Percentiles rank a stretch among this genome's conserved stretches.
Evolutionary conservation across 2,888 invertebrate genomes (phyloP).

Genomic region (Callinectes sapidus): DNA sequence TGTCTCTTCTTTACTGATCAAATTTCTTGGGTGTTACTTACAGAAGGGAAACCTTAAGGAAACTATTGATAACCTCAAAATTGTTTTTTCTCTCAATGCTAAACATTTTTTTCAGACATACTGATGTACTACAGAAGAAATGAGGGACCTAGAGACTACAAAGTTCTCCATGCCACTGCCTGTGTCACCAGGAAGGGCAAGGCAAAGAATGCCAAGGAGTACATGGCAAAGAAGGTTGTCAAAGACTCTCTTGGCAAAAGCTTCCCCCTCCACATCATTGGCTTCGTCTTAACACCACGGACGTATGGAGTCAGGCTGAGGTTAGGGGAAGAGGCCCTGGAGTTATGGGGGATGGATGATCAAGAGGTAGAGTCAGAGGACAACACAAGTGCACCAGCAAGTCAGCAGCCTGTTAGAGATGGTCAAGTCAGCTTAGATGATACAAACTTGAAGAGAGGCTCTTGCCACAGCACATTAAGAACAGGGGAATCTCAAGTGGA

Average conservation of each 20-base stretch:
- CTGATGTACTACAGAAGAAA: conserved; percentile 41
- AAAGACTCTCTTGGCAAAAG: conserved; percentile 74
- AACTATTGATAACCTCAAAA: neutral
- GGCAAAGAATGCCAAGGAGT: conserved; percentile 73
- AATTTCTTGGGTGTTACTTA: neutral
- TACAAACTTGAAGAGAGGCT: neutral
- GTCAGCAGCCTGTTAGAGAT: neutral
- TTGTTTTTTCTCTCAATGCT: neutral
- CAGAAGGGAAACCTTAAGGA: neutral
- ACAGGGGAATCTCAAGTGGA: neutral
- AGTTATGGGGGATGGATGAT: conserved; percentile 74
- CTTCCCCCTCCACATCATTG: conserved; percentile 74
- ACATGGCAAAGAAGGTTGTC: conserved; percentile 73
- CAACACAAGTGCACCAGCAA: neutral
- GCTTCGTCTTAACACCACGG: conserved; percentile 75
- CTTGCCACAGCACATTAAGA: neutral
- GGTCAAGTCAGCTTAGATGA: neutral
- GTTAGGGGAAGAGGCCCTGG: conserved; percentile 74
- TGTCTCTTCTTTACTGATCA: neutral
- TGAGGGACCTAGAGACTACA: conserved; percentile 49
- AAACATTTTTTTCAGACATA: conserved; percentile 36
- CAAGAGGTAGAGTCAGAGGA: conserved; percentile 51
- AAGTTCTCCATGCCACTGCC: conserved; percentile 75
- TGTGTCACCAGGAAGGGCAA: conserved; percentile 74
- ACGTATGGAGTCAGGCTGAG: conserved; percentile 75